Evolutionary conservation across 2,797 vertebrate species (phyloP), one percentile per base, ranked within the genome.

Genomic region (Synanceia verrucosa): DNA sequence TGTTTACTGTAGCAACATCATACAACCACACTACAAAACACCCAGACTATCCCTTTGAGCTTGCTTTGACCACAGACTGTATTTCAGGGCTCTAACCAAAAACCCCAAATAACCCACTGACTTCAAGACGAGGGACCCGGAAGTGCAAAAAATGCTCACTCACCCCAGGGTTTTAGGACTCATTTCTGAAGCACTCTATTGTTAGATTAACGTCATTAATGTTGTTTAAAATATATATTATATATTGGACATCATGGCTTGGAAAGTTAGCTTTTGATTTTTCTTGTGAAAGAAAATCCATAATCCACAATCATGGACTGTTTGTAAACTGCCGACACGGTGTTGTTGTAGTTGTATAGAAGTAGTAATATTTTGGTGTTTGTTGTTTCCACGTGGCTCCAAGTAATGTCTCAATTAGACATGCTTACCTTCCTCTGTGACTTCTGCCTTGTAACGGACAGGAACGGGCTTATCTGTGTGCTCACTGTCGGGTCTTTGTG

Each of bases 401-500:
- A 23, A 16, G 34, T 76, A 36, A 86, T 37, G 43, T 74, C 73
- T 82, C 58, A 82, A 75, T 86, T 70, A 82, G 72, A 53, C 69
- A 24, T 18, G 65, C 43, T 75, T 13, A 63, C 76, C 77, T 69
- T 81, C 72, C 67, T 53, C 56, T 24, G 51, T 47, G 73, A 78
- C 77, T 56, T 26, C 50, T 58, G 55, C 28, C 67, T 37, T 57
- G 58, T 67, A 56, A 24, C 63, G 69, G 73, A 33, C 64, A n/a
- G 73, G 29, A 47, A 70, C 33, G 71, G 29, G 65, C 70, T 87
- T 82, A 79, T 85, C 80, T 80, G 68, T 76, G 67, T 63, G 19
- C 70, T 85, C 60, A 72, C 69, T 63, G 74, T 76, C 71, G 10
- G 65, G 62, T 60, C 78, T 78, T 84, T 89, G 76, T 82, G 58